phyloP scores from a whole-genome alignment of 1,140 invertebrate species.

The Hyles vespertilio region DNA sequence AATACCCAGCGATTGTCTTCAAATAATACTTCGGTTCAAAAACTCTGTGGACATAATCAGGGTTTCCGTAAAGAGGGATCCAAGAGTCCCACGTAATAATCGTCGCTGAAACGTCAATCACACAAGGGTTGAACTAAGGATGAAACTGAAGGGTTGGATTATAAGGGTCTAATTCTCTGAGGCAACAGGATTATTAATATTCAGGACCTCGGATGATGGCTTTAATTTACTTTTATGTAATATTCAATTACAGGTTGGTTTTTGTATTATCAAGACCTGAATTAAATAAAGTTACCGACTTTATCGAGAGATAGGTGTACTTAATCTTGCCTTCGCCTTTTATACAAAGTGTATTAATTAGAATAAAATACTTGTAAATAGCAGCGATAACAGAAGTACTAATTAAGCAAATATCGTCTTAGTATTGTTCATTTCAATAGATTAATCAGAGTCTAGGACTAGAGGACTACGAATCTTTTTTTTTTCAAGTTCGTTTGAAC shows the following conservation, averaged over 20 bases:
- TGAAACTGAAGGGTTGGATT: conserved; percentile 67
- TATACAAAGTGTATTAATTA: no score
- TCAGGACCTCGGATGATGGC: conserved; percentile 48
- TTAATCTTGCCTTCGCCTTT: no score
- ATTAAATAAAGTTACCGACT: conserved; percentile 16
- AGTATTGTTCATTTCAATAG: no score
- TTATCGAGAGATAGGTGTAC: no score
- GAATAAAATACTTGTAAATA: no score
- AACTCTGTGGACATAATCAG: conserved; percentile 50
- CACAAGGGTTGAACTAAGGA: conserved; percentile 49
- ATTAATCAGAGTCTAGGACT: no score
- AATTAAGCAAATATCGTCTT: no score
- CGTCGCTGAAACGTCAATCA: conserved; percentile 58
- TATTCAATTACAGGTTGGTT: conserved; percentile 43
- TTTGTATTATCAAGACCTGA: conserved; percentile 20
- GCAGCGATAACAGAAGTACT: no score
- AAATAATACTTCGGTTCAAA: conserved; percentile 22
- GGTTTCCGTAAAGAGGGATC: conserved; percentile 34
- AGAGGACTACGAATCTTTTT: no score
- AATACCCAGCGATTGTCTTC: conserved; percentile 9
- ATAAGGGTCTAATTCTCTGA: conserved; percentile 61
- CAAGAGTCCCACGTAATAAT: conserved; percentile 42
- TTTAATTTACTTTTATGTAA: conserved; percentile 58
- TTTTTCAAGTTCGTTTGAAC: no score
- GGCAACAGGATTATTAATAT: conserved; percentile 64